phyloP scores from a whole-genome alignment of 1,140 invertebrate genomes.

The Coelopa frigida region DNA sequence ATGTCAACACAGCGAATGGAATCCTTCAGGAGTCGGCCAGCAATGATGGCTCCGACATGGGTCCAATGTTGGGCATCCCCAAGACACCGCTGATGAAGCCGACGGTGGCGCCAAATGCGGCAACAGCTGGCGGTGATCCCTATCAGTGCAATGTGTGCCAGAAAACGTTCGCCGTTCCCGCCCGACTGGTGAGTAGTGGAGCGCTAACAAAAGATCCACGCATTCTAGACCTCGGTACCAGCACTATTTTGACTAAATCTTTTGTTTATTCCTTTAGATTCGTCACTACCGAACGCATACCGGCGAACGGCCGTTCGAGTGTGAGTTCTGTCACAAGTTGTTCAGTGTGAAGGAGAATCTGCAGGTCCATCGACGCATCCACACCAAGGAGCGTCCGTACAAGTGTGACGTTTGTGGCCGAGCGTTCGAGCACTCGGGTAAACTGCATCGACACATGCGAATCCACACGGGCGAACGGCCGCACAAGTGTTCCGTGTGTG shows the following conservation, averaged over 20 bases:
- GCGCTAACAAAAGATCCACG: not conserved
- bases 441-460: constrained; percentile 85
- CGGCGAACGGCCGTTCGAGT: constrained; percentile 77
- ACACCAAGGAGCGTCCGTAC: constrained; percentile 73
- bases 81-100: constrained; percentile 38
- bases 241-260: too few relatives aligned
- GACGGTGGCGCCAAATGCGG: constrained; percentile 39
- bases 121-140: constrained; percentile 53
- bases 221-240: too few relatives aligned
- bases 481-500: constrained; percentile 87
- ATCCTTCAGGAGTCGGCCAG: too few relatives aligned
- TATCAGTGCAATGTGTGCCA: constrained; percentile 85
- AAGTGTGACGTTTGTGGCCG: constrained; percentile 85
- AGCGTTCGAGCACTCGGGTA: constrained; percentile 88
- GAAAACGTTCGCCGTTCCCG: constrained; percentile 86
- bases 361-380: constrained; percentile 83
- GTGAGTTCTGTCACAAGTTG: constrained; percentile 86
- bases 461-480: constrained; percentile 89
- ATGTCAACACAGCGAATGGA: constrained; percentile 4
- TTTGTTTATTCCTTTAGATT: constrained; percentile 27
- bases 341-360: constrained; percentile 90
- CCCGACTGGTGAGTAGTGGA: constrained; percentile 61
- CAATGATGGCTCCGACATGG: not conserved
- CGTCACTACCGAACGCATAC: constrained; percentile 88
- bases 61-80: constrained; percentile 34